A percentile compares a stretch with the other conserved stretches of the same genome.
Evolutionary conservation across 2,888 invertebrate species (phyloP).

Genomic region (Bedellia somnulentella): DNA sequence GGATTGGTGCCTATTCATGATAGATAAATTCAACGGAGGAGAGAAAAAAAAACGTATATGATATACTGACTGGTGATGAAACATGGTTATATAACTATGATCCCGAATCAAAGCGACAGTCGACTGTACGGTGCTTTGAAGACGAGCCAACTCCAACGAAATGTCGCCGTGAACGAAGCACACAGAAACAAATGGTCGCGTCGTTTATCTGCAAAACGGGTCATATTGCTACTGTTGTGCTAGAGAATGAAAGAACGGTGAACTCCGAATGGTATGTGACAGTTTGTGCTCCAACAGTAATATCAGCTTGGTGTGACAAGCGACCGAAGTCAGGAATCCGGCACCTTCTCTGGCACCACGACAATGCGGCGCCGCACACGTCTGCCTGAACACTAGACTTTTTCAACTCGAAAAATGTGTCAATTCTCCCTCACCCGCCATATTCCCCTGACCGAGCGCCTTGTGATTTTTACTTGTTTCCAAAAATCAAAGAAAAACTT

Average conservation of each 20-base stretch:
- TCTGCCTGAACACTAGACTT: neutral
- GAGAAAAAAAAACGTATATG: neutral
- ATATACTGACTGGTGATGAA: slow-evolving; percentile 1
- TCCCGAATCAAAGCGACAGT: neutral
- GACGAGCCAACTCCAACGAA: neutral
- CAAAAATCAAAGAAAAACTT: too few species aligned
- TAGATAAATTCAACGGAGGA: neutral
- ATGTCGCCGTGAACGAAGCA: neutral
- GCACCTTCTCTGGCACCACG: neutral
- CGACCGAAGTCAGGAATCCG: neutral
- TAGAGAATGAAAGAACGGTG: slow-evolving; percentile 2
- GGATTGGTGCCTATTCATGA: neutral
- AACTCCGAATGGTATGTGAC: slow-evolving; percentile 3
- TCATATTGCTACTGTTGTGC: slow-evolving; percentile 2
- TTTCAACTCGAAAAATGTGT: neutral
- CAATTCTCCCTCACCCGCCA: neutral
- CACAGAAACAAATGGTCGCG: slow-evolving; percentile 1
- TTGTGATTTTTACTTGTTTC: too few species aligned
- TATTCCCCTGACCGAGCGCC: too few species aligned
- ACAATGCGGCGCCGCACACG: neutral
- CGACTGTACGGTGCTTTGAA: neutral
- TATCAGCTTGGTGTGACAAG: neutral
- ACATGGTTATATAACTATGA: neutral
- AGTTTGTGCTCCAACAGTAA: slow-evolving; percentile 2
- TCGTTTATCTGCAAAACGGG: neutral